phyloP scores from a whole-genome alignment of 2,888 invertebrate species.

The Arrhopalites spinosus region DNA sequence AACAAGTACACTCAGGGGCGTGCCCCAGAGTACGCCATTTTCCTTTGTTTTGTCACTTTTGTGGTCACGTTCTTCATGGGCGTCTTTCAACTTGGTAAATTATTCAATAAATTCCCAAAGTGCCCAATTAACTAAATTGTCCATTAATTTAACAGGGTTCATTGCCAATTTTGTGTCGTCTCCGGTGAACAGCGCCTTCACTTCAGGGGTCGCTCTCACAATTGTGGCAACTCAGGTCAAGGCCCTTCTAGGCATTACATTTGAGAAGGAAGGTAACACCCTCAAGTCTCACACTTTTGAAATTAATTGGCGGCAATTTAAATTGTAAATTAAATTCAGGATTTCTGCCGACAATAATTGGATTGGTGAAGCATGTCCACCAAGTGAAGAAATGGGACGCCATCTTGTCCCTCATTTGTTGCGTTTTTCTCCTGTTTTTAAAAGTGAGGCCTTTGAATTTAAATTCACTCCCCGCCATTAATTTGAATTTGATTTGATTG shows the following conservation, averaged over 20 bases:
- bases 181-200: slow-evolving; percentile 87
- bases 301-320: not conserved
- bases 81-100: slow-evolving; percentile 73
- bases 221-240: slow-evolving; percentile 86
- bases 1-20: slow-evolving; percentile 31
- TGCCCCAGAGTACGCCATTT: slow-evolving; percentile 68
- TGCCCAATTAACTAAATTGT: too few relatives aligned
- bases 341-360: slow-evolving; percentile 62
- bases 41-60: slow-evolving; percentile 76
- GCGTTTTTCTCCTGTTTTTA: slow-evolving; percentile 33
- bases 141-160: slow-evolving; percentile 67
- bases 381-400: slow-evolving; percentile 73
- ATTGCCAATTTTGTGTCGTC: slow-evolving; percentile 87
- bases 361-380: slow-evolving; percentile 71
- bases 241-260: slow-evolving; percentile 73
- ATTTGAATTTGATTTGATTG: not conserved
- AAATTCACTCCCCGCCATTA: not conserved
- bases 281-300: too few relatives aligned
- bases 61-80: slow-evolving; percentile 80
- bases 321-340: not conserved
- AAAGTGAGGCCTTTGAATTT: slow-evolving; percentile 6
- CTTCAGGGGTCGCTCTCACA: slow-evolving; percentile 88
- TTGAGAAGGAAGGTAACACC: slow-evolving; percentile 67
- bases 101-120: not conserved
- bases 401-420: slow-evolving; percentile 72